Base-by-base conservation (phyloP, 1,140 invertebrate genomes). In the Amyelois transitella region DNA sequence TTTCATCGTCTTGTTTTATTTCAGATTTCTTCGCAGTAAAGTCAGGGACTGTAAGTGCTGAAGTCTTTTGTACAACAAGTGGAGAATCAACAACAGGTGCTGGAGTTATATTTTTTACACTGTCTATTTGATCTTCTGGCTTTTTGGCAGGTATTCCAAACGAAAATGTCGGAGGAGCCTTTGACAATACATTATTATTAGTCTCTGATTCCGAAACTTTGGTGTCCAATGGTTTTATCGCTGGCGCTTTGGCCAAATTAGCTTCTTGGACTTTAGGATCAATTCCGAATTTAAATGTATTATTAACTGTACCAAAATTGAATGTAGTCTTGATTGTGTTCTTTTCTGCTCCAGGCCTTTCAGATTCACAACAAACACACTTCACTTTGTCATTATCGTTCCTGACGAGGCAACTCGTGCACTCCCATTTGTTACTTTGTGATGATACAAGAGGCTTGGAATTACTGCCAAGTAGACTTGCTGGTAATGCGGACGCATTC, bases 301-400 rank as follows among this genome's bases (percentile, higher is more conserved):
- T 68, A 59, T 68, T 51, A 51, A 59, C 59, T 12, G 60, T 48
- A 8, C 66, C 62, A 64, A 85, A 82, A 20, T 77, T 76, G 43
- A 81, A 85, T 53, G 60, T 61, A 17, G 55, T 71, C n/a, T 45
- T 66, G 6, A 61, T 51, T 7, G 47, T 22, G 48, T 69, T 58
- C 55, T 66, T 72, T 14, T 51, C 50, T 4, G 62, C 62, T 10
- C 81, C 89, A 6, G 93, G 92, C 70, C 92, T 94, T 0, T 90
- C 74, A 19, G 92, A 88, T 53, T 92, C 91, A 72, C 94, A 95
- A 59, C 94, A 94, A 18, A 91, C 85, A 85, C 94, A 96, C 63
- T 89, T 91, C 3, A 63, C 66, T 32, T 82, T 88, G 18, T 88
- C 75, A 6, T 69, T 71, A 18, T 91, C 89, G 68, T 94, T 95